These are phyloP conservation scores for Siderastrea radians DNA, from an alignment of 92 coral and sea anemone species.

Conservation along the genomic window DNA sequence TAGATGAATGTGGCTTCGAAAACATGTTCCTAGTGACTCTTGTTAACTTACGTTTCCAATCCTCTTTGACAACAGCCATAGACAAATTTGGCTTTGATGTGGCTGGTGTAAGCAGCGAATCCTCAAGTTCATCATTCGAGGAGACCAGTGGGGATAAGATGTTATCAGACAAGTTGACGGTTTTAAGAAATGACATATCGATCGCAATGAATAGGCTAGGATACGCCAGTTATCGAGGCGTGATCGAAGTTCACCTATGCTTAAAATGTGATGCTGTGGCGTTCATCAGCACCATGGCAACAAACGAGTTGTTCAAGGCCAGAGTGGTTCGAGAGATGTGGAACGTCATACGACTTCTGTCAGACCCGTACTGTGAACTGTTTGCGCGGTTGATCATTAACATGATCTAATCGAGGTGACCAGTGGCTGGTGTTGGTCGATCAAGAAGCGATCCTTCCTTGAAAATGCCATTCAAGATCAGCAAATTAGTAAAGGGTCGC, in stretches of 20 bases:
- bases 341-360: background rate
- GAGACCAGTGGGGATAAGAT: too few relatives aligned
- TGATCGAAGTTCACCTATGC: background rate
- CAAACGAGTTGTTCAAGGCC: slow-evolving; percentile 42
- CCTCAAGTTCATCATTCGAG: too few relatives aligned
- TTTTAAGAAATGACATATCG: too few relatives aligned
- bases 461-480: slow-evolving; percentile 4
- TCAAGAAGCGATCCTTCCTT: background rate
- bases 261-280: slow-evolving; percentile 18
- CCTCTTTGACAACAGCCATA: too few relatives aligned
- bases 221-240: too few relatives aligned
- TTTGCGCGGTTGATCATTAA: background rate
- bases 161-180: too few relatives aligned
- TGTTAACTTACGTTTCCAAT: too few relatives aligned
- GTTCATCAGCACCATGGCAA: slow-evolving; percentile 37
- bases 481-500: slow-evolving; percentile 25
- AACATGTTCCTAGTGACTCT: too few relatives aligned
- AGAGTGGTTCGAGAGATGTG: background rate
- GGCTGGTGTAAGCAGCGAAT: too few relatives aligned
- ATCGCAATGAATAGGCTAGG: too few relatives aligned
- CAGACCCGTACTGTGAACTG: background rate
- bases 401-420: slow-evolving; percentile 23
- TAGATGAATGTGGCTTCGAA: too few relatives aligned
- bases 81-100: too few relatives aligned
- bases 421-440: background rate